phyloP scores from a whole-genome alignment of 2,113 vertebrate genomes.

The Hassar affinis region DNA sequence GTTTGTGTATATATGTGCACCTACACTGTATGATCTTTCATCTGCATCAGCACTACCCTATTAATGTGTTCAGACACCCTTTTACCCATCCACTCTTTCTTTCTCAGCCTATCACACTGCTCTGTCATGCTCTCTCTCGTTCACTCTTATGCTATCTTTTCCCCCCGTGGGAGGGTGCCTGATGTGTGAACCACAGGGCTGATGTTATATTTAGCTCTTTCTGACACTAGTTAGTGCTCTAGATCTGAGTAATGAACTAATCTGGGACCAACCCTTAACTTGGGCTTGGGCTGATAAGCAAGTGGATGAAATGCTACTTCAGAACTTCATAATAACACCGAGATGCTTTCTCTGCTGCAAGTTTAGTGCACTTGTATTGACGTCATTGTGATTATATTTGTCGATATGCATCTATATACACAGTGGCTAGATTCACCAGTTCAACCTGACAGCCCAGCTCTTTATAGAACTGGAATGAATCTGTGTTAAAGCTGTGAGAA shows the following conservation, averaged over 20 bases:
- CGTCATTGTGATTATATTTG: not conserved
- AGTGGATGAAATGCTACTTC: not conserved
- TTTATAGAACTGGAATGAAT: not conserved
- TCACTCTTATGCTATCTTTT: conserved; percentile 3
- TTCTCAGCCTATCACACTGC: not conserved
- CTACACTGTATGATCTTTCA: not conserved
- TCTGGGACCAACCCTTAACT: not conserved
- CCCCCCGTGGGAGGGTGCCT: conserved; percentile 23
- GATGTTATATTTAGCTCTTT: conserved; percentile 44
- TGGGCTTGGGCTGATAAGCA: not conserved
- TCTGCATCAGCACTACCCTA: not conserved
- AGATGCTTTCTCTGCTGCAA: not conserved
- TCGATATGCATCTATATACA: not conserved
- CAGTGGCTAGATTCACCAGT: not conserved
- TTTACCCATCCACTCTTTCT: not conserved
- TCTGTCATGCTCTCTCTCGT: not conserved
- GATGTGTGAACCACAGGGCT: conserved; percentile 39
- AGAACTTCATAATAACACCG: not conserved
- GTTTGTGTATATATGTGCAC: no score
- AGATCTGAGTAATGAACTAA: conserved; percentile 30
- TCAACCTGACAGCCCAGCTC: no score
- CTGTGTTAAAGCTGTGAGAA: not conserved
- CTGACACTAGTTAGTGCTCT: conserved; percentile 26
- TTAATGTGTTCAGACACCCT: not conserved
- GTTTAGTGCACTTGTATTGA: no score